Conservation (phyloP, 2,888 invertebrate genomes). For the Cephus rjabovi region DNA sequence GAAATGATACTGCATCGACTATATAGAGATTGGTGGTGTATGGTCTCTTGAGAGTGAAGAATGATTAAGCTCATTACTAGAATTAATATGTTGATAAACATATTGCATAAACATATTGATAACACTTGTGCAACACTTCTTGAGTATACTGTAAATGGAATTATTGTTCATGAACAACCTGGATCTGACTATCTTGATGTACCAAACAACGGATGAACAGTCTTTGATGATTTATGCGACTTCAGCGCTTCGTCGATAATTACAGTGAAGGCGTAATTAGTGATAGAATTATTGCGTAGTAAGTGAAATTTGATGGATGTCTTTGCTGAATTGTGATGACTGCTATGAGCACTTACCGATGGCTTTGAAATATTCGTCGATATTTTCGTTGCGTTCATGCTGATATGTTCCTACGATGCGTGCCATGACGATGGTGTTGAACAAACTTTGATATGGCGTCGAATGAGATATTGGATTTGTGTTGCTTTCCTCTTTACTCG, state of each 20-base stretch:
- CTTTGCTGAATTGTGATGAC: neutral
- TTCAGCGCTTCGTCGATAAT: neutral
- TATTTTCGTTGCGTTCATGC: conserved; percentile 75
- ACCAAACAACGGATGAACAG: neutral
- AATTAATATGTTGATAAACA: neutral
- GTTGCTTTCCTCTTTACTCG: neutral
- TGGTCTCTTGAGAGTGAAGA: too few relatives aligned
- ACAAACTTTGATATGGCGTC: neutral
- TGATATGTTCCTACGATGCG: conserved; percentile 73
- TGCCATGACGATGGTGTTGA: conserved; percentile 63
- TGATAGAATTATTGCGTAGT: neutral
- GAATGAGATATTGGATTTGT: neutral
- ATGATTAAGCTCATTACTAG: neutral
- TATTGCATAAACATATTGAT: neutral
- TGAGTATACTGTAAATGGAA: neutral
- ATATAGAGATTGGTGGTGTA: neutral
- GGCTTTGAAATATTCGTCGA: conserved; percentile 74
- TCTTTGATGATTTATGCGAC: neutral
- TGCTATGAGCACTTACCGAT: conserved; percentile 68
- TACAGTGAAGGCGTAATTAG: neutral
- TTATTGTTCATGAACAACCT: neutral
- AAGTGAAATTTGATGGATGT: neutral
- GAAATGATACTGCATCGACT: neutral
- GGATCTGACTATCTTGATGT: neutral
- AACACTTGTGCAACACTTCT: neutral